Percentiles rank a stretch among this genome's conserved stretches.
Conservation (phyloP, 2,797 vertebrate genomes). For the Crenichthys baileyi region DNA sequence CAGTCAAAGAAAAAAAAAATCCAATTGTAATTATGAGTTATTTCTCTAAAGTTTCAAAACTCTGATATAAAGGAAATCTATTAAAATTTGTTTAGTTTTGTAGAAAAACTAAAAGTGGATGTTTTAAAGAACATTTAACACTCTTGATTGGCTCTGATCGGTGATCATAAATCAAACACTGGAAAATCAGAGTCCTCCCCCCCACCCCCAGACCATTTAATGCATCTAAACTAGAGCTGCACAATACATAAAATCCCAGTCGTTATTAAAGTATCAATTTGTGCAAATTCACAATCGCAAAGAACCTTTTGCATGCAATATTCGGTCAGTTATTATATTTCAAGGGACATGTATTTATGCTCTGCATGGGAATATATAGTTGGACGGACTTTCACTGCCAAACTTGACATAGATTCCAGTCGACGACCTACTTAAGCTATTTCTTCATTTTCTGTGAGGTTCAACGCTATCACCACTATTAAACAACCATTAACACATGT, state of each 20-base stretch:
- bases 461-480: background rate
- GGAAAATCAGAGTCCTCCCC: no score
- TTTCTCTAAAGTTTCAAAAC: background rate
- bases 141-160: background rate
- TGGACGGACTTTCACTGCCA: background rate
- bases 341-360: no score
- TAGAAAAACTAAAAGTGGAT: background rate
- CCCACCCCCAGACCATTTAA: background rate
- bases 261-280: background rate
- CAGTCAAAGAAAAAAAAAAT: background rate
- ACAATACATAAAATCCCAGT: background rate
- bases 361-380: background rate
- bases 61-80: background rate
- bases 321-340: background rate
- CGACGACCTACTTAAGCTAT: background rate
- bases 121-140: constrained; percentile 1
- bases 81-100: background rate
- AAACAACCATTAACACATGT: background rate
- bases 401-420: background rate
- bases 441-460: background rate
- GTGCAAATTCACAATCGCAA: background rate
- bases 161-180: no score
- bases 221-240: background rate
- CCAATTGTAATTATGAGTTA: background rate
- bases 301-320: background rate